A percentile compares a stretch with the other conserved stretches of the same genome.
Conservation (phyloP, 2,113 vertebrate species). For the Thamnaconus septentrionalis region DNA sequence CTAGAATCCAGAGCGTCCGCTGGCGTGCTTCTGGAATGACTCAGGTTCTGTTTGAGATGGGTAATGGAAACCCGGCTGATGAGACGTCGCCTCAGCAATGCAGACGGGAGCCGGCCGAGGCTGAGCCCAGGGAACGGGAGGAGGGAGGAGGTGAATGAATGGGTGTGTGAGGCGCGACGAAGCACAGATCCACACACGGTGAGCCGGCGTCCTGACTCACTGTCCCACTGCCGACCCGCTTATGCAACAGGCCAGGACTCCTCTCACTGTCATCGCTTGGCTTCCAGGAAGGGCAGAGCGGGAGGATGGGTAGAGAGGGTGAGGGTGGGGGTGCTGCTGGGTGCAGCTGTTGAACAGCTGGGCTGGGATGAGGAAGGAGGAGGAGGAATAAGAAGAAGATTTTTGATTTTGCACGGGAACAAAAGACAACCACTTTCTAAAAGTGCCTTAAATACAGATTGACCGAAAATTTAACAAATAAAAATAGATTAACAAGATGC, state of each 20-base stretch:
- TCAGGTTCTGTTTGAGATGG: not conserved
- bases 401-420: too few species aligned
- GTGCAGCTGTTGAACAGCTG: constrained; percentile 39
- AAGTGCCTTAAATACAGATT: too few species aligned
- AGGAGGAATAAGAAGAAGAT: constrained; percentile 10
- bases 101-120: constrained; percentile 15
- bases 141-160: constrained; percentile 9
- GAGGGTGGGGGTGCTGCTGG: constrained; percentile 5
- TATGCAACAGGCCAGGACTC: constrained; percentile 53
- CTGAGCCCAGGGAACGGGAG: constrained; percentile 12
- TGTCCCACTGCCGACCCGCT: constrained; percentile 50
- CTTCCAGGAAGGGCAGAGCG: constrained; percentile 37
- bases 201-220: constrained; percentile 56
- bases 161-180: constrained; percentile 30
- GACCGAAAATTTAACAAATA: too few species aligned
- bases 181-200: constrained; percentile 23
- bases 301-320: not conserved
- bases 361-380: constrained; percentile 11
- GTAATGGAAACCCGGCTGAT: constrained; percentile 9
- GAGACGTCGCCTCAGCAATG: constrained; percentile 25
- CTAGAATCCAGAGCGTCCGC: too few species aligned
- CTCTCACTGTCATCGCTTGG: constrained; percentile 39
- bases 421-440: too few species aligned
- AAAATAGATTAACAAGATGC: too few species aligned
- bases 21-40: too few species aligned